Conservation (phyloP, 2,797 vertebrate genomes). For the Neosilurus hyrtlii region DNA sequence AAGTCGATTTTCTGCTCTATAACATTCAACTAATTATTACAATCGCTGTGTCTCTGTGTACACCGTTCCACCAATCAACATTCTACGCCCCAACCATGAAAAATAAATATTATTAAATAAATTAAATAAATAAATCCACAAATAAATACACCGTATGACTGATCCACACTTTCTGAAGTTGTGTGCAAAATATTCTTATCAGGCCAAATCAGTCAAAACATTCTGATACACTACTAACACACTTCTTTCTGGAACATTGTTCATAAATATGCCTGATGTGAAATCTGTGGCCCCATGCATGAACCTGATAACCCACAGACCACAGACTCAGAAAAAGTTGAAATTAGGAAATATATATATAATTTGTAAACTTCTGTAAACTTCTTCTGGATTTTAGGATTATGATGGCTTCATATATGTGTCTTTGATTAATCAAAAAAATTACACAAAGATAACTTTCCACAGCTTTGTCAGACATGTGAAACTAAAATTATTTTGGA, state of each 20-base stretch:
- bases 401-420: no score
- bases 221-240: slow-evolving; percentile 12
- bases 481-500: no score
- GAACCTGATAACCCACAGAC: no score
- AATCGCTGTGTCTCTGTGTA: slow-evolving; percentile 59
- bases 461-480: no score
- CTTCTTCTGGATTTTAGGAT: no score
- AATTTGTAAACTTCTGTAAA: no score
- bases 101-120: slow-evolving; percentile 5
- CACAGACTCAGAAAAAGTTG: no score
- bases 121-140: neutral
- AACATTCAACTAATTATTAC: slow-evolving; percentile 64
- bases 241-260: neutral
- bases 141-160: slow-evolving; percentile 36
- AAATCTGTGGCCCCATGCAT: neutral
- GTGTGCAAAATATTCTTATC: slow-evolving; percentile 58
- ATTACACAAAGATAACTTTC: no score
- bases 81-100: slow-evolving; percentile 14
- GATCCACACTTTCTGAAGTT: slow-evolving; percentile 51
- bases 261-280: neutral
- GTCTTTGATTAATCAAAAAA: no score
- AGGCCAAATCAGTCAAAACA: slow-evolving; percentile 42
- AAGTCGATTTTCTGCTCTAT: slow-evolving; percentile 39
- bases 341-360: no score
- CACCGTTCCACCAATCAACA: slow-evolving; percentile 46